phyloP scores from a whole-genome alignment of 2,797 vertebrate species.

The Alfaro cultratus region DNA sequence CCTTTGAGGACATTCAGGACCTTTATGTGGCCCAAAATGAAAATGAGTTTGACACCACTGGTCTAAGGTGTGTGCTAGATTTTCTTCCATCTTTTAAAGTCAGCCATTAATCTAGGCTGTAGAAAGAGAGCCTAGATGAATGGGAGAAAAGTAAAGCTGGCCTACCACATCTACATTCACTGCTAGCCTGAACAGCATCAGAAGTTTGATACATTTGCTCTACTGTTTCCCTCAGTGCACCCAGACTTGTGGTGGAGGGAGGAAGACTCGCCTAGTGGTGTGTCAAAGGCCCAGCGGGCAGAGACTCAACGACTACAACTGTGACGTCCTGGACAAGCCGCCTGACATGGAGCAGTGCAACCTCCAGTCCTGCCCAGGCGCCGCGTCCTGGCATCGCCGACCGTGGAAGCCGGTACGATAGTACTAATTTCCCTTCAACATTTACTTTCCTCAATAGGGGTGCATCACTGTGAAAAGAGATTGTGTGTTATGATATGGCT shows the following conservation, averaged over 20 bases:
- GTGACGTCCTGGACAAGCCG: constrained; percentile 91
- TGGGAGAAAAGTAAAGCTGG: neutral
- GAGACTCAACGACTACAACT: constrained; percentile 89
- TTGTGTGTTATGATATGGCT: constrained; percentile 54
- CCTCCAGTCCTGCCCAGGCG: constrained; percentile 87
- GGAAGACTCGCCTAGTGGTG: constrained; percentile 90
- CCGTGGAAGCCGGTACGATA: constrained; percentile 98
- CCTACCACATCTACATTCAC: neutral
- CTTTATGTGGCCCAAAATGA: too few relatives aligned
- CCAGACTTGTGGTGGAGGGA: constrained; percentile 89
- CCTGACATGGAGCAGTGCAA: constrained; percentile 88
- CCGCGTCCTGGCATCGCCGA: constrained; percentile 90
- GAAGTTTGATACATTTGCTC: constrained; percentile 2
- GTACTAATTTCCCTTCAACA: constrained; percentile 61
- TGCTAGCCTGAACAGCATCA: neutral
- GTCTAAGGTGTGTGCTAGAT: neutral
- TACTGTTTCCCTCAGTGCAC: constrained; percentile 84
- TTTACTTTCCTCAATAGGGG: constrained; percentile 55
- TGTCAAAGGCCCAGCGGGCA: constrained; percentile 91
- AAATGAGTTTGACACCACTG: too few relatives aligned
- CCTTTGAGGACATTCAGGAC: too few relatives aligned
- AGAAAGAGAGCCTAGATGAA: neutral
- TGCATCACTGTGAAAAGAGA: constrained; percentile 67
- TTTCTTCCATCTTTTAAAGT: neutral
- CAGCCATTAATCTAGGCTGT: neutral